phyloP scores from a whole-genome alignment of 2,797 vertebrate genomes.

The Crenuchus spilurus region DNA sequence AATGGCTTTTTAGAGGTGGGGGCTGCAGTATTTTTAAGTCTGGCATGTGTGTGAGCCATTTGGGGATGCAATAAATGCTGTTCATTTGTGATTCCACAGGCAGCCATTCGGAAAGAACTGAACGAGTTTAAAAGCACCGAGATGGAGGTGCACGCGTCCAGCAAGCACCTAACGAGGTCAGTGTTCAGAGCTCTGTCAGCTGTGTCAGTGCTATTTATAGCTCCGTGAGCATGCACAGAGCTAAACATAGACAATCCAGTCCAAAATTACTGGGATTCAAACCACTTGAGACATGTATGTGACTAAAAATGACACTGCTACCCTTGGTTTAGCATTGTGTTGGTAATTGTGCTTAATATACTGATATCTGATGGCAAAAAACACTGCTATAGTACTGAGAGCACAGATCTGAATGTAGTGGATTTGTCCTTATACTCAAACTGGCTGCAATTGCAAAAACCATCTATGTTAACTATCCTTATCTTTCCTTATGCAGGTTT shows the following conservation, averaged over 20 bases:
- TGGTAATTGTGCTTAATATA: conserved; percentile 51
- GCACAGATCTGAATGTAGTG: not conserved
- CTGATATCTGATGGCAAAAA: conserved; percentile 60
- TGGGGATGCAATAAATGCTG: conserved; percentile 48
- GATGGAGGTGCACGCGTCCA: conserved; percentile 98
- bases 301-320: conserved; percentile 47
- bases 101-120: conserved; percentile 97
- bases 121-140: conserved; percentile 99
- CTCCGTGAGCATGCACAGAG: conserved; percentile 43
- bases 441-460: not conserved
- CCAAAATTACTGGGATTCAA: conserved; percentile 22
- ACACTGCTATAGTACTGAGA: conserved; percentile 56
- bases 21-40: conserved; percentile 5
- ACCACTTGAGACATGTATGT: conserved; percentile 41
- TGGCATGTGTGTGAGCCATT: conserved; percentile 32
- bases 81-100: conserved; percentile 72
- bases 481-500: conserved; percentile 80
- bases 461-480: not conserved
- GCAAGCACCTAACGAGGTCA: conserved; percentile 98
- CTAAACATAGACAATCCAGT: conserved; percentile 71
- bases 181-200: conserved; percentile 55
- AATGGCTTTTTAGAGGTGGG: not conserved
- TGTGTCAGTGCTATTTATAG: conserved; percentile 65
- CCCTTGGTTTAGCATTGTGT: conserved; percentile 56
- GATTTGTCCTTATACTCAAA: conserved; percentile 58